Evolutionary conservation across 92 coral and sea anemone genomes (phyloP).

Genomic region (Plumapathes pennacea): DNA sequence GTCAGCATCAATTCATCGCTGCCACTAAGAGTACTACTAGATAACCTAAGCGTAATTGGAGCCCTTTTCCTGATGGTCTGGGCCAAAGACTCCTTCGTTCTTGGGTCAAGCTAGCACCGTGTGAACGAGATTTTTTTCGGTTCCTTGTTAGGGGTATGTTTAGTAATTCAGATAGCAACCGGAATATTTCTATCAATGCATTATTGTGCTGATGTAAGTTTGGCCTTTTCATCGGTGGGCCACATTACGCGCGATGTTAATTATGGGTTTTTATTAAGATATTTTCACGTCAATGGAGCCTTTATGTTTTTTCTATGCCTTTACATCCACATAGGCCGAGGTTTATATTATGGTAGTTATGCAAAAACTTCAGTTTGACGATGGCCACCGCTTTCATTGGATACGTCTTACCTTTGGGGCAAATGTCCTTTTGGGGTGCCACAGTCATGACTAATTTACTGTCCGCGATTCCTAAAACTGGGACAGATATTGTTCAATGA

Average conservation of each 20-base stretch:
- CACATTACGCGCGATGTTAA: slow-evolving; percentile 51
- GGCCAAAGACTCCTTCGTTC: no score
- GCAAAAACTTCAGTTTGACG: slow-evolving; percentile 25
- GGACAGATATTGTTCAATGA: slow-evolving; percentile 49
- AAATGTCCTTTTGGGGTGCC: slow-evolving; percentile 56
- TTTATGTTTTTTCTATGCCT: slow-evolving; percentile 32
- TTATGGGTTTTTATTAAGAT: slow-evolving; percentile 25
- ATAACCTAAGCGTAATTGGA: no score
- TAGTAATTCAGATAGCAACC: slow-evolving; percentile 34
- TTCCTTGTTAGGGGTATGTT: slow-evolving; percentile 38
- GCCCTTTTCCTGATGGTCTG: no score
- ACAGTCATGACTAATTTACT: slow-evolving; percentile 47
- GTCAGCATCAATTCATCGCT: no score
- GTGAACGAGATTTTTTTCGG: no score
- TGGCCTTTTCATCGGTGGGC: slow-evolving; percentile 27
- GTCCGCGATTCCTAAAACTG: slow-evolving; percentile 46
- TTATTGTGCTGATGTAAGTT: slow-evolving; percentile 31
- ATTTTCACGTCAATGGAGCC: slow-evolving; percentile 46
- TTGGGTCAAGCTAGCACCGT: no score
- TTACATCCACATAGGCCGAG: slow-evolving; percentile 44
- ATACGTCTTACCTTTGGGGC: slow-evolving; percentile 58
- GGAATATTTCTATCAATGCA: slow-evolving; percentile 47
- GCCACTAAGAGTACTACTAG: no score
- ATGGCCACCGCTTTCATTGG: slow-evolving; percentile 50
- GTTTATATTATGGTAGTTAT: slow-evolving; percentile 45